Evolutionary conservation across 2,888 invertebrate species (phyloP), one percentile per base, ranked within the genome.

Genomic region (Dolomedes plantarius): DNA sequence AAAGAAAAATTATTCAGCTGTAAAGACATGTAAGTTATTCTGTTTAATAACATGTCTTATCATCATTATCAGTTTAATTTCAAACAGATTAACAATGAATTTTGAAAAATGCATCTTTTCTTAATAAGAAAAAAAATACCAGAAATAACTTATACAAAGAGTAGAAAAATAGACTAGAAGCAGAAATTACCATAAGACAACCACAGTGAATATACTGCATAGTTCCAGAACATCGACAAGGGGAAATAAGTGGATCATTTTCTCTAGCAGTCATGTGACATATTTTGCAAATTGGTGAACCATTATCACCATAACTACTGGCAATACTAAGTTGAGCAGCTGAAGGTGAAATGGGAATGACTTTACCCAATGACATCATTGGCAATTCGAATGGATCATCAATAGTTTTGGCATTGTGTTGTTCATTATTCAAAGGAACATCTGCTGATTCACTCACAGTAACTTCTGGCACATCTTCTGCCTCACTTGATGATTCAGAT

Each of bases 211-310:
- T 92, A 89, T 91, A 92, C 88, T 92, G 91, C 89, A 93, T 91
- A 16, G 93, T 92, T 27, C 93, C 93, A 31, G 92, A 90, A 89
- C 93, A 93, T 50, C 93, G 90, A 89, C 93, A 93, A 0, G 93
- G 93, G 5, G 92, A 91, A 78, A 93, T 92, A 39, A 93, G 91
- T 2, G 91, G 90, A 80, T 91, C 89, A 82, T 89, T 81, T 73
- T 90, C 89, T 73, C 90, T 89, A 13, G 89, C 90, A 7, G 90
- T 90, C 88, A 91, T 89, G 88, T 93, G 93, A 89, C 93, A 93
- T 78, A 93, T 93, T 76, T 93, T 90, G 89, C 93, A 93, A 79
- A 92, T 91, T n/a, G 91, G 91, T 64, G 87, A 76, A 16, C 88
- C 81, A 81, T 73, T 83, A 65, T 88, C 87, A 19, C 85, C 85